phyloP scores from a whole-genome alignment of 2,888 invertebrate genomes.

The Linnaemya tessellans region DNA sequence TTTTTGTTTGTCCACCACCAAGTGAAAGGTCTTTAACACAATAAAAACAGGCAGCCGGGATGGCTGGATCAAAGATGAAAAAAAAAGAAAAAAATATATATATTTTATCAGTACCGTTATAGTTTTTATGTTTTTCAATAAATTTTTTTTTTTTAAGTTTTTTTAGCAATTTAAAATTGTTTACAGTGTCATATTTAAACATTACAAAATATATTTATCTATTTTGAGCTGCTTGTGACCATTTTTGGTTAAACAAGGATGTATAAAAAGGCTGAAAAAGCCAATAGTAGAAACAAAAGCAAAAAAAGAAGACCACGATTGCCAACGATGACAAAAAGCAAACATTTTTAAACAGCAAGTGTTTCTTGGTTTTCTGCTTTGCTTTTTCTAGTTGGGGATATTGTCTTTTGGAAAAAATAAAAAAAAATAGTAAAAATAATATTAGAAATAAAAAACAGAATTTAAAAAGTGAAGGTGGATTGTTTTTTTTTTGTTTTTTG shows the following conservation, averaged over 20 bases:
- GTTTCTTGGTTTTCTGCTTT: constrained; percentile 37
- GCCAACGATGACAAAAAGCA: constrained; percentile 38
- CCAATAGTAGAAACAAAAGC: constrained; percentile 17
- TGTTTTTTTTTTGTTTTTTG: constrained; percentile 32
- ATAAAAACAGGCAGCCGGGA: constrained; percentile 44
- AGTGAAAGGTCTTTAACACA: constrained; percentile 66
- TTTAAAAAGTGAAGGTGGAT: constrained; percentile 72
- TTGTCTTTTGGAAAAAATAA: constrained; percentile 43
- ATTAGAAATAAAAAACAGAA: constrained; percentile 62
- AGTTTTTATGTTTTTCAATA: constrained; percentile 55
- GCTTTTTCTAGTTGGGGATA: constrained; percentile 35
- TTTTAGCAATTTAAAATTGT: constrained; percentile 52
- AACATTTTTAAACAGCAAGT: constrained; percentile 42
- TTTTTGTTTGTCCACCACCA: constrained; percentile 29
- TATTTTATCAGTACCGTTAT: constrained; percentile 58
- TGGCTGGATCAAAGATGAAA: constrained; percentile 29
- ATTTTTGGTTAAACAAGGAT: constrained; percentile 70
- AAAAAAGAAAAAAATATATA: constrained; percentile 21
- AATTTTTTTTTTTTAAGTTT: constrained; percentile 5
- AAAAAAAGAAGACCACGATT: constrained; percentile 53
- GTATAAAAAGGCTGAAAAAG: constrained; percentile 38
- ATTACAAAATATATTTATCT: constrained; percentile 70
- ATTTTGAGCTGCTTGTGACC: constrained; percentile 63
- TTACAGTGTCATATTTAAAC: constrained; percentile 70
- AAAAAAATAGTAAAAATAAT: constrained; percentile 45